Conservation (phyloP, 1,140 invertebrate genomes). For the Monomorium pharaonis region DNA sequence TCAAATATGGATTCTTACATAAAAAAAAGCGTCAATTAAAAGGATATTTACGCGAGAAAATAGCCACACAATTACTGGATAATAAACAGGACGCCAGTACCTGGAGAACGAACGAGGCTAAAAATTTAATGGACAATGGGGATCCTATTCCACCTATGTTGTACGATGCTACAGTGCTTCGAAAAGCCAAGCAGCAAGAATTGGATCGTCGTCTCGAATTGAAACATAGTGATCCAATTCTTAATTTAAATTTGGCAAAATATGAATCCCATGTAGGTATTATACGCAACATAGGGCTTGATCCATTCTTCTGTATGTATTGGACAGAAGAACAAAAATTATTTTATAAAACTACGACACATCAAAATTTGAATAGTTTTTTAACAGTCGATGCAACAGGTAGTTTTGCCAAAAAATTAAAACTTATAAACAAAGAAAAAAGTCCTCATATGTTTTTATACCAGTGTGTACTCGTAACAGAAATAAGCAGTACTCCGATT, state of each 20-base stretch:
- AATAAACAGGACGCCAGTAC: background rate
- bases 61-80: background rate
- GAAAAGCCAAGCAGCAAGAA: background rate
- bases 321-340: background rate
- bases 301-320: conserved; percentile 3
- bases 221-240: background rate
- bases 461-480: background rate
- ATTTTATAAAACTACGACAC: background rate
- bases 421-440: background rate
- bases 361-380: background rate
- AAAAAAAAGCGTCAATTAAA: conserved; percentile 1
- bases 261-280: background rate
- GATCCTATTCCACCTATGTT: background rate
- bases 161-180: background rate
- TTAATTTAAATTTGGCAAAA: background rate
- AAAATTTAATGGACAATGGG: background rate
- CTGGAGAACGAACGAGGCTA: background rate
- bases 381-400: background rate
- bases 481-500: background rate
- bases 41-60: background rate
- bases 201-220: background rate
- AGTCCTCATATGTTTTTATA: no score
- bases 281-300: background rate
- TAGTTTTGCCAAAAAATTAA: background rate
- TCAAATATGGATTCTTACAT: background rate